Evolutionary conservation across 2,113 vertebrate species (phyloP), one percentile per base, ranked within the genome.

Genomic region (Toxostoma redivivum): DNA sequence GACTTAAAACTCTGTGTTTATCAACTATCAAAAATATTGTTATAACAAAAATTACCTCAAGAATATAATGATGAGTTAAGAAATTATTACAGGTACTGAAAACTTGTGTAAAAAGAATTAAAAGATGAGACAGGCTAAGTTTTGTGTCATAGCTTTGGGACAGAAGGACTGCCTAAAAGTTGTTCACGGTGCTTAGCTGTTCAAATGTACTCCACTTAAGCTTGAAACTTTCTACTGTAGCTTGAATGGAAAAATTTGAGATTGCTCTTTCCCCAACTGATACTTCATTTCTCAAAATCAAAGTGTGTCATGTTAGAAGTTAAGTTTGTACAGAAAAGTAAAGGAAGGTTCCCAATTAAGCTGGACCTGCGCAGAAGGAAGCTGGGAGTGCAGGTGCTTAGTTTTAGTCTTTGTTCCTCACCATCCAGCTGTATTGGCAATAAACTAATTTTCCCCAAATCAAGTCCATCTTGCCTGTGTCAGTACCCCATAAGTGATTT

Each of bases 401-500:
- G 9, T 19, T 77, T 81, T 73, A 42, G 4, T 53, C 31, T 73
- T 77, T 27, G 12, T 90, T 85, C 79, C 23, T 96, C 15, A 70
- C 27, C 11, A 58, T 79, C 42, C 33, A 61, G 3, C 19, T 84
- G 13, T 17, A 21, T 64, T 81, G 16, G 1, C 18, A 73, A 5
- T 60, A 78, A 60, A 65, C 69, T 12, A 22, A 9, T 72, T 84
- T 83, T 67, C 28, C 12, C 18, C 7, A 53, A 30, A 60, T 84
- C 15, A 82, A 71, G 27, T 67, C 28, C 13, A 1, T n/a, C 76
- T 86, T 79, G 51, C 38, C 6, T 2, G 0, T 54, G 57, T 47
- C 0, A 0, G 6, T 65, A 64, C 3, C 11, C 71, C 5, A 0
- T 27, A 76, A 50, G 7, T 38, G 33, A 51, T 65, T 17, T 80